Base-by-base conservation (phyloP, 2,797 vertebrate species). In the Ciconia nigra region DNA sequence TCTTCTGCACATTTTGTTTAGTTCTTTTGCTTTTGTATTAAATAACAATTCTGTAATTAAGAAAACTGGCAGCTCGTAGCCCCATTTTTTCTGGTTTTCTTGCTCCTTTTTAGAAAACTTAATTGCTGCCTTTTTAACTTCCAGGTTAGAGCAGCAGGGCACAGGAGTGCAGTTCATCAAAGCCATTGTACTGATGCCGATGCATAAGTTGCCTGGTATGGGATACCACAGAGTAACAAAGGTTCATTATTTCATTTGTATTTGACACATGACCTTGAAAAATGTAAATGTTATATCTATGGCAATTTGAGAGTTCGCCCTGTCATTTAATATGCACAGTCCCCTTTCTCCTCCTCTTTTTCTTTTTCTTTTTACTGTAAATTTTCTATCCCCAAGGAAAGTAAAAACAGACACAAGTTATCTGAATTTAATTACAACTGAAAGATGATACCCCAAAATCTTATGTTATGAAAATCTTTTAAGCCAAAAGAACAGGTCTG, bases 231-330 rank as follows among this genome's bases (percentile, higher is more conserved):
- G 86, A 79, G 54, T 49, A 90, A 66, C 77, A 93, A 91, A 92
- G 33, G 84, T 76, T 87, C 81, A 79, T 84, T 86, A 89, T 93
- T 90, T 92, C 42, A 74, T 94, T 94, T 94, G 54, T 77, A 72
- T 89, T 91, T 95, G 79, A 92, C 90, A 89, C 33, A 83, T 57
- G 76, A 92, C 90, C 90, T 93, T 96, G 95, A 89, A 90, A 93
- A 96, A 90, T 79, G 73, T 80, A 87, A 92, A 93, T 89, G 70
- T 88, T 90, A 11, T 71, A 85, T 88, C 52, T 78, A 20, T 35
- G 37, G 59, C 83, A 63, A 84, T 86, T 91, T 78, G 52, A 83
- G 81, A 84, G 24, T 70, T 90, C 15, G 2, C 25, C 22, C 39
- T 89, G 70, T 62, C 51, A 49, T 76, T 95, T 91, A 76, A 83